A percentile compares a stretch with the other conserved stretches of the same genome.
These are phyloP conservation scores for Meta bourneti DNA, from an alignment of 2,888 invertebrate species.

Conservation along the genomic window DNA sequence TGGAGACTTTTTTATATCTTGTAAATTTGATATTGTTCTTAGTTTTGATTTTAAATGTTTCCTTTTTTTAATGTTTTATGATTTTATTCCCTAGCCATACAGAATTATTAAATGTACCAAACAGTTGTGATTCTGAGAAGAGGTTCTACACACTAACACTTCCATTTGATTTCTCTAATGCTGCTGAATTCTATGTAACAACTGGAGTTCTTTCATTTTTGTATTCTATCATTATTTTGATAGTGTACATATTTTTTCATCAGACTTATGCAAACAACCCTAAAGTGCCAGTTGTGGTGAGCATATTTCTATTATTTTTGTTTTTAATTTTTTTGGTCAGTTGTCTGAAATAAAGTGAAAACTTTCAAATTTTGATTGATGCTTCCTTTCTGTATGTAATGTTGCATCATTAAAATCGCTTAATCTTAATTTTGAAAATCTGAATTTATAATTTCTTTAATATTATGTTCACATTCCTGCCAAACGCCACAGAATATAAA, in stretches of 20 bases:
- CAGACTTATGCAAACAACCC: slow-evolving; percentile 63
- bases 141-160: background rate
- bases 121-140: slow-evolving; percentile 22
- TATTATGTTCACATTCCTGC: background rate
- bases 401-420: too few relatives aligned
- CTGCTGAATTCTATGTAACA: slow-evolving; percentile 86
- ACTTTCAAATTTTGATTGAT: background rate
- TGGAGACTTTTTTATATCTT: background rate
- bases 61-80: background rate
- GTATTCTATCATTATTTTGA: slow-evolving; percentile 82
- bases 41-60: too few relatives aligned
- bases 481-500: too few relatives aligned
- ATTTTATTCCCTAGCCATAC: slow-evolving; percentile 10
- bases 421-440: background rate
- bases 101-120: slow-evolving; percentile 26
- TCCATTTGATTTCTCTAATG: slow-evolving; percentile 82
- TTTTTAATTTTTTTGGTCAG: background rate
- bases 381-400: background rate
- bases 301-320: slow-evolving; percentile 27
- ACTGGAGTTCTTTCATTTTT: slow-evolving; percentile 87
- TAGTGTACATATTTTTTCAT: slow-evolving; percentile 81
- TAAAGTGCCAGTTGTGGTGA: slow-evolving; percentile 79
- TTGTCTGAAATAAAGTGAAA: background rate
- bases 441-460: background rate
- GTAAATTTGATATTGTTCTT: too few relatives aligned